Conservation (phyloP, 1,140 invertebrate genomes). For the Ephestia elutella region DNA sequence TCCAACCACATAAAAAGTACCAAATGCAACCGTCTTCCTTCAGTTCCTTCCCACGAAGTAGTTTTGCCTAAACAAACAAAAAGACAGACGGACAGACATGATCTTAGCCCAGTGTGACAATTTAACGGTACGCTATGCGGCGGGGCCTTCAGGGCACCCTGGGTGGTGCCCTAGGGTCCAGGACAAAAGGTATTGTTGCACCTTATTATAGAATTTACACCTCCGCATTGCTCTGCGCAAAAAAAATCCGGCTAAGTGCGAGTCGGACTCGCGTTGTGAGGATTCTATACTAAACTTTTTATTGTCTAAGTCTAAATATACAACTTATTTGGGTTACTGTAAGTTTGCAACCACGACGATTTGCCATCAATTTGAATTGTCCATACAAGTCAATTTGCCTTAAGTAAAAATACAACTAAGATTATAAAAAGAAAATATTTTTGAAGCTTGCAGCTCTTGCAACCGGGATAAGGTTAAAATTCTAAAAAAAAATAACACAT, state of each 20-base stretch:
- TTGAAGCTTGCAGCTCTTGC: no score
- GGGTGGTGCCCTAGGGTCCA: not conserved
- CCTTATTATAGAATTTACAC: constrained; percentile 51
- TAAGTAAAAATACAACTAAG: no score
- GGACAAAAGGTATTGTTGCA: constrained; percentile 31
- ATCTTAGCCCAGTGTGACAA: constrained; percentile 32
- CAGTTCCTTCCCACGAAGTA: constrained; percentile 43
- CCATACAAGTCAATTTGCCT: no score
- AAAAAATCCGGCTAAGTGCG: not conserved
- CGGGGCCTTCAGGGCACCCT: not conserved
- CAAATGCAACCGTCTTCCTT: constrained; percentile 18
- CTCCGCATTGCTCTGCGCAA: constrained; percentile 11
- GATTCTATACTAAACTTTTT: not conserved
- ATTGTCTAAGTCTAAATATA: no score
- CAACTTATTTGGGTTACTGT: no score
- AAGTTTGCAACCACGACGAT: no score
- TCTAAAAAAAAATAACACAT: no score
- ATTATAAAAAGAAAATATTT: no score
- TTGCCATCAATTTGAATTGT: no score
- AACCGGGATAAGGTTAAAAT: no score
- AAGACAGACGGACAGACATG: constrained; percentile 34
- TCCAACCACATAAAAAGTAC: constrained; percentile 44
- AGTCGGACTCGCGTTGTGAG: not conserved
- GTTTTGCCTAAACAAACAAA: constrained; percentile 23
- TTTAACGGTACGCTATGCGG: constrained; percentile 32